Percentiles rank a stretch among this genome's conserved stretches.
phyloP scores from a whole-genome alignment of 2,113 vertebrate genomes.

The Hemicordylus capensis region DNA sequence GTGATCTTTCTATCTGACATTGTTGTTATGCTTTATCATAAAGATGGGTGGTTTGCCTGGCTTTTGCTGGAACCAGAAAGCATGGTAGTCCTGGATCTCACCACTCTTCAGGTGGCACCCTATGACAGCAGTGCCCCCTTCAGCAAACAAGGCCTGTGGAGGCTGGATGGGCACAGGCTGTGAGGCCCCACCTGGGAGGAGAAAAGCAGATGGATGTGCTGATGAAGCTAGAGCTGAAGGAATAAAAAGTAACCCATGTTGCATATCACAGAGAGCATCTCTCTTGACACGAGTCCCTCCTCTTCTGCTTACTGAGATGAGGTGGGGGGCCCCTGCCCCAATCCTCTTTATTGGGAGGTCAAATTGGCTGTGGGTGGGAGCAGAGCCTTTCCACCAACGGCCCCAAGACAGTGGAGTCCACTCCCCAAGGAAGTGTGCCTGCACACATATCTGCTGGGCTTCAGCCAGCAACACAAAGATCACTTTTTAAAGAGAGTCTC shows the following conservation, averaged over 20 bases:
- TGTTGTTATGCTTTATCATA: background rate
- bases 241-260: background rate
- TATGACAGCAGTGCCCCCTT: conserved; percentile 6
- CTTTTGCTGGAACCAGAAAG: conserved; percentile 35
- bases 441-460: background rate
- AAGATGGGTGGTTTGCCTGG: background rate
- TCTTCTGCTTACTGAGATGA: background rate
- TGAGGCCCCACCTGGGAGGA: background rate
- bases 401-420: background rate
- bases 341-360: no score
- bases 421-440: background rate
- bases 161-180: background rate
- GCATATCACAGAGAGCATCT: no score
- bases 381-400: background rate
- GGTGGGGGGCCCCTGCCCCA: background rate
- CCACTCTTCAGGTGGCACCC: conserved; percentile 14
- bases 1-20: background rate
- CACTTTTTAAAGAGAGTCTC: no score
- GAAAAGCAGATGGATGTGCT: background rate
- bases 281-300: background rate
- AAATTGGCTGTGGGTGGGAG: background rate
- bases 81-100: conserved; percentile 5
- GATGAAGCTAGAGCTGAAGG: background rate
- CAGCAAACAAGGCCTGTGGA: background rate
- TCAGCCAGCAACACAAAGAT: no score